phyloP scores from a whole-genome alignment of 1,140 invertebrate genomes.

The Leptinotarsa lineolata region DNA sequence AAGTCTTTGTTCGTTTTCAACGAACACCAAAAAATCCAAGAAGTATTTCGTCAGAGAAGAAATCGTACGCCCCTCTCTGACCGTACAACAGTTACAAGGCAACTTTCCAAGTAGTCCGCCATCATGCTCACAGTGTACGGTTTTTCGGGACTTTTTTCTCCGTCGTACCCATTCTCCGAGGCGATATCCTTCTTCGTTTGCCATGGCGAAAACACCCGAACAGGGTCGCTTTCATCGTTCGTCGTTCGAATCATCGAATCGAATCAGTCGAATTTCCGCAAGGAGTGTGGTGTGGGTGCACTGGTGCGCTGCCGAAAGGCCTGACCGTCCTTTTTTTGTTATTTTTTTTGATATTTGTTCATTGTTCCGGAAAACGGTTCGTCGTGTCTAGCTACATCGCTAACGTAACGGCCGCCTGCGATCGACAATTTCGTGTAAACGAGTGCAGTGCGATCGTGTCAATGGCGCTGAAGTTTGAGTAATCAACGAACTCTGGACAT shows the following conservation, averaged over 20 bases:
- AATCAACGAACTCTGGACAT: neutral
- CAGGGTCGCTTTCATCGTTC: slow-evolving; percentile 10
- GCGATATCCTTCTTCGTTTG: slow-evolving; percentile 5
- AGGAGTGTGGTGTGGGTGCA: neutral
- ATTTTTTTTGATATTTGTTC: slow-evolving; percentile 4
- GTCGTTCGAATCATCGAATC: neutral
- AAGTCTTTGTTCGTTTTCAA: neutral
- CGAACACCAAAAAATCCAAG: neutral
- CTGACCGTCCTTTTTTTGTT: neutral
- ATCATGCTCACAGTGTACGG: slow-evolving; percentile 20
- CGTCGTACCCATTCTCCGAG: neutral
- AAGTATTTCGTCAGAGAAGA: neutral
- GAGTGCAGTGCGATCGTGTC: neutral
- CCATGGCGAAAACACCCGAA: neutral
- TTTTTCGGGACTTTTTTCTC: slow-evolving; percentile 16
- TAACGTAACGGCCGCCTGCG: neutral
- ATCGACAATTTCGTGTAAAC: neutral
- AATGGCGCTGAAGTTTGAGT: neutral
- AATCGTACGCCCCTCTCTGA: neutral
- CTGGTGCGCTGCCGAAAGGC: neutral
- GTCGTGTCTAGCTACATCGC: neutral
- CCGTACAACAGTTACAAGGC: slow-evolving; percentile 18
- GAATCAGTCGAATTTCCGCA: neutral
- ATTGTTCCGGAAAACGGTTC: neutral
- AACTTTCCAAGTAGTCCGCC: slow-evolving; percentile 29